Conservation (phyloP, 2,888 invertebrate species). For the Lepeophtheirus nordmannii region DNA sequence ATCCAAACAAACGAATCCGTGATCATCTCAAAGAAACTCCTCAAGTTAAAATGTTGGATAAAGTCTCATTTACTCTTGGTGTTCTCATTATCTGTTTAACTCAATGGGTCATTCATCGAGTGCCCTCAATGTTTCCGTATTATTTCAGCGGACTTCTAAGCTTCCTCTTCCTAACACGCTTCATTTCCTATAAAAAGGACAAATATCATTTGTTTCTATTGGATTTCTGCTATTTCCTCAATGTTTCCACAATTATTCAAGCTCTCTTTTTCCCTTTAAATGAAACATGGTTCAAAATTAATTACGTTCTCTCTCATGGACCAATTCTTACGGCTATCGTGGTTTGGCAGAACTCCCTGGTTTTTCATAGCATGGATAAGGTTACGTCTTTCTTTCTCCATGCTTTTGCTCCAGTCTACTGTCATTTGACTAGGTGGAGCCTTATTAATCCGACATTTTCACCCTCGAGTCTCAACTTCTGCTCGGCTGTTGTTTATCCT, state of each 20-base stretch:
- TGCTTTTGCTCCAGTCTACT: background rate
- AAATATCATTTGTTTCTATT: conserved; percentile 18
- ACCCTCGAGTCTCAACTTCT: background rate
- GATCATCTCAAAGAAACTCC: conserved; percentile 18
- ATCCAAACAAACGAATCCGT: conserved; percentile 18
- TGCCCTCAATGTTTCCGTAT: background rate
- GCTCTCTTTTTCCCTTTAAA: background rate
- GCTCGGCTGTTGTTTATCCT: background rate
- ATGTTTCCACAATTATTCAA: conserved; percentile 10
- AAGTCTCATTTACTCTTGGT: conserved; percentile 15
- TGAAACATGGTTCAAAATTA: conserved; percentile 10
- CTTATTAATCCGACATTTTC: background rate
- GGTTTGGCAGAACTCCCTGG: conserved; percentile 19
- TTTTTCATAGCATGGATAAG: conserved; percentile 20
- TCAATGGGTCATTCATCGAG: conserved; percentile 6
- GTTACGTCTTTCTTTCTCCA: conserved; percentile 18
- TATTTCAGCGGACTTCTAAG: background rate
- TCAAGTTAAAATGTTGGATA: conserved; percentile 22
- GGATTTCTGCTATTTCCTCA: conserved; percentile 22
- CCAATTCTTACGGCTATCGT: conserved; percentile 17
- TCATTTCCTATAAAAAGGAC: background rate
- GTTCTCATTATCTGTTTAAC: conserved; percentile 6
- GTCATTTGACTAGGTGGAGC: conserved; percentile 11
- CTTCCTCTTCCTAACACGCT: background rate
- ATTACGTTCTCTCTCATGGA: conserved; percentile 11